Conservation (phyloP, 1,140 invertebrate species). For the Portunus trituberculatus region DNA sequence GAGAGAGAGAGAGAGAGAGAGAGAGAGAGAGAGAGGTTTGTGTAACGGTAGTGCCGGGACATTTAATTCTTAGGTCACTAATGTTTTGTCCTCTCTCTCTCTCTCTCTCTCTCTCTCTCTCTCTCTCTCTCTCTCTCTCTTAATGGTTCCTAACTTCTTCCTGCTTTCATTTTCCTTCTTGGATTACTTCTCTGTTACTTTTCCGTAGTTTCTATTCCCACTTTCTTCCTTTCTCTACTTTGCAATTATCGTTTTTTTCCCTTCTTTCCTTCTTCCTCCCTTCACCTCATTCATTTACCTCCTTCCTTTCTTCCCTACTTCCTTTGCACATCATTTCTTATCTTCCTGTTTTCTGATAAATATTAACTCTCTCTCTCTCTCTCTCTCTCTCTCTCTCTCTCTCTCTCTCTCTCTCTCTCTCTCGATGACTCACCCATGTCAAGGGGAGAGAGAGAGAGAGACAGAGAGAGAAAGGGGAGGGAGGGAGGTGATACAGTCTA, state of each 20-base stretch:
- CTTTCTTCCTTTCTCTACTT: neutral
- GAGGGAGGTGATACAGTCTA: neutral
- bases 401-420: slow-evolving; percentile 5
- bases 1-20: slow-evolving; percentile 20
- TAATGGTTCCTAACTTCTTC: neutral
- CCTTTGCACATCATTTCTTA: neutral
- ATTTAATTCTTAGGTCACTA: slow-evolving; percentile 13
- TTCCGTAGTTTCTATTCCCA: neutral
- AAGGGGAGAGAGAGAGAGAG: slow-evolving; percentile 24
- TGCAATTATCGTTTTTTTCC: neutral
- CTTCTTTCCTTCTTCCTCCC: neutral
- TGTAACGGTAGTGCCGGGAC: neutral
- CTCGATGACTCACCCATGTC: neutral
- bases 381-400: neutral
- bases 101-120: slow-evolving; percentile 16
- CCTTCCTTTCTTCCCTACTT: neutral
- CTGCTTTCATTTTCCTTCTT: neutral
- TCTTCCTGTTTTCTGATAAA: neutral
- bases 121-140: neutral
- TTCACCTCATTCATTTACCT: no score
- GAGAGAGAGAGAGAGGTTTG: neutral
- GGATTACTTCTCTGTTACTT: neutral
- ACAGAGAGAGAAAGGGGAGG: neutral
- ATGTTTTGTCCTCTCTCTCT: slow-evolving; percentile 2
- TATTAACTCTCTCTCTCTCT: neutral